Base-by-base conservation (phyloP, 1,140 invertebrate species). In the Brachionus paranguensis region DNA sequence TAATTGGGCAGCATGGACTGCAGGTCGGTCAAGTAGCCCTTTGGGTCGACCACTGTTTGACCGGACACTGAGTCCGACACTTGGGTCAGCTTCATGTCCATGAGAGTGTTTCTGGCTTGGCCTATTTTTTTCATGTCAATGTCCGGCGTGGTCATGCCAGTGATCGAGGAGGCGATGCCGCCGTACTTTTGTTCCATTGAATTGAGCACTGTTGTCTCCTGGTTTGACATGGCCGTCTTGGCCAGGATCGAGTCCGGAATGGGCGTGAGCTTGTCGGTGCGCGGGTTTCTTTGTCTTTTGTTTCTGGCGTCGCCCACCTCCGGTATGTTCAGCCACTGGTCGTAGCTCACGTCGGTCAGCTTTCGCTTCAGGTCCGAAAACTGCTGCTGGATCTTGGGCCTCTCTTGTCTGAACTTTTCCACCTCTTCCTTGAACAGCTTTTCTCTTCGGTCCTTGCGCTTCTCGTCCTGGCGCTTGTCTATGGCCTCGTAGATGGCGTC, bases 301-400 rank as follows among this genome's bases (percentile, higher is more conserved):
- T 99, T 99, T 87, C 98, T 92, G n/a, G 96, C 95, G 91, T 99
- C 98, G 64, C 98, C 98, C 2, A 99, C 98, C 90, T 99, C 98
- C 0, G 98, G 98, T 86, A 99, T 94, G 85, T 93, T 95, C 83
- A 94, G 92, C 98, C 98, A 99, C 87, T 99, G 96, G 85, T 96
- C 94, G 86, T 96, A 95, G 2, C 92, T 92, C 0, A 99, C 94
- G 68, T 86, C 86, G 90, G 92, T 86, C 29, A 99, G 90, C 87
- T 96, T 95, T 88, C 97, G 91, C 88, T 99, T 99, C 4, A 99
- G 90, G 90, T 99, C 98, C 65, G 95, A 97, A 88, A 99, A 99
- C 88, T 99, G 97, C 87, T 99, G 97, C 88, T 99, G 98, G 88
- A 99, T 99, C 91, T 99, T 99, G 29, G 96, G 96, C 85, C 97